phyloP scores from a whole-genome alignment of 2,888 invertebrate genomes.

The Drosophila anceps region DNA sequence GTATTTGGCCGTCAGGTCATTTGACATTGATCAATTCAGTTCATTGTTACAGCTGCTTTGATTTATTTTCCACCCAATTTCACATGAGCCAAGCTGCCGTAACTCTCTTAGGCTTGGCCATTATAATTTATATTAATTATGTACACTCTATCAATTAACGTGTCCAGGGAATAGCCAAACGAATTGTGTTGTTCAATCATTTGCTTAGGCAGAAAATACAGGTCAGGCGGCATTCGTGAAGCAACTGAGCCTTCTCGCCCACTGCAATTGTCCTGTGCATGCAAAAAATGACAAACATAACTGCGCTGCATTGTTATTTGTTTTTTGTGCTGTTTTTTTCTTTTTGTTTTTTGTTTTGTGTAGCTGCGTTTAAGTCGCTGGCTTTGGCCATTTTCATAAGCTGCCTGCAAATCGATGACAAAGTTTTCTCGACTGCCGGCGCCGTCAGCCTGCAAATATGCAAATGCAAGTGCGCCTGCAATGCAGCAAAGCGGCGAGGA shows the following conservation, averaged over 20 bases:
- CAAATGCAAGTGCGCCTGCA: constrained; percentile 79
- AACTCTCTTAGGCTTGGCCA: neutral
- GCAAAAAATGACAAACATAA: constrained; percentile 37
- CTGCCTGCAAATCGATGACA: constrained; percentile 49
- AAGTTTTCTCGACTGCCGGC: constrained; percentile 34
- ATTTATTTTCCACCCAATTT: constrained; percentile 38
- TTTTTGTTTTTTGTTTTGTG: neutral
- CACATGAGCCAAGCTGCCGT: constrained; percentile 16
- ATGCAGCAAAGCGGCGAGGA: constrained; percentile 62
- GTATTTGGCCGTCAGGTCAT: constrained; percentile 29
- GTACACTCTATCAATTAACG: constrained; percentile 1
- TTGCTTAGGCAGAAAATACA: neutral
- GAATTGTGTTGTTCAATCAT: constrained; percentile 4
- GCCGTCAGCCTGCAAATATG: constrained; percentile 54
- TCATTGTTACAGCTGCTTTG: constrained; percentile 38
- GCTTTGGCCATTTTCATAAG: constrained; percentile 40
- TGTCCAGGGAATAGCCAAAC: neutral
- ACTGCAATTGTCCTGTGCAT: constrained; percentile 8
- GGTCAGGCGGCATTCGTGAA: too few relatives aligned
- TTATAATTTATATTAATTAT: constrained; percentile 32
- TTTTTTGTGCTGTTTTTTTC: neutral
- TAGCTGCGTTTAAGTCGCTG: constrained; percentile 34
- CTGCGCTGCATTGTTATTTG: constrained; percentile 23
- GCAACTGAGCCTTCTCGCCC: neutral
- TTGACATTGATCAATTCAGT: constrained; percentile 38